phyloP scores from a whole-genome alignment of 1,140 invertebrate species.

The Solenopsis fugax region DNA sequence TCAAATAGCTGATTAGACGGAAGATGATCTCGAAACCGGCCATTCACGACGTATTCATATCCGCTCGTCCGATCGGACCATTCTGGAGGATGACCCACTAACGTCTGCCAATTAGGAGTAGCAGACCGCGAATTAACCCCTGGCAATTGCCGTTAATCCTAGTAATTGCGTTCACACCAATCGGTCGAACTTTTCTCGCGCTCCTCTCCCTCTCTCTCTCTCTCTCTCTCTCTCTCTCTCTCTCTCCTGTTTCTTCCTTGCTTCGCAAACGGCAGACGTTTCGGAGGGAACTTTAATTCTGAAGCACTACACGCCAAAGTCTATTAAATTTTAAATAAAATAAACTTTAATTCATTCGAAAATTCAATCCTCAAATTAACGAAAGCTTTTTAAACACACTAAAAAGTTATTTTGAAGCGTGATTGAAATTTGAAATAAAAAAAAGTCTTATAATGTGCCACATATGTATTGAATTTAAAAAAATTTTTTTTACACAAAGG shows the following conservation, averaged over 20 bases:
- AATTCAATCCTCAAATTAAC: slow-evolving; percentile 9
- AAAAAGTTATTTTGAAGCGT: background rate
- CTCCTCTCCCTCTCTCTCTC: background rate
- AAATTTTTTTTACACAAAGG: background rate
- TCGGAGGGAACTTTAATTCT: slow-evolving; percentile 28
- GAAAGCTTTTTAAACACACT: slow-evolving; percentile 3
- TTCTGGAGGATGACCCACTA: slow-evolving; percentile 73
- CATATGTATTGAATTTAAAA: background rate
- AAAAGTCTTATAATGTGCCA: slow-evolving; percentile 7
- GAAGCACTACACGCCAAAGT: background rate
- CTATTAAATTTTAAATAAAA: slow-evolving; percentile 22
- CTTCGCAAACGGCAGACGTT: background rate
- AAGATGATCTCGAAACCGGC: slow-evolving; percentile 35
- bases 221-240: background rate
- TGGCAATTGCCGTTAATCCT: slow-evolving; percentile 82
- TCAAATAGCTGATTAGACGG: slow-evolving; percentile 58
- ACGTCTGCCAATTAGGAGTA: slow-evolving; percentile 81
- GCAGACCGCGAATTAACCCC: slow-evolving; percentile 82
- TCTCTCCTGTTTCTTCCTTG: background rate
- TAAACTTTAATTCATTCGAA: slow-evolving; percentile 8
- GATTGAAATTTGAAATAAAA: background rate
- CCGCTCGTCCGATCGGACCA: slow-evolving; percentile 50
- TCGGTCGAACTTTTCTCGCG: slow-evolving; percentile 80
- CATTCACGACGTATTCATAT: slow-evolving; percentile 72
- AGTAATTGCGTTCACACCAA: slow-evolving; percentile 80